Evolutionary conservation across 2,797 vertebrate species (phyloP), one percentile per base, ranked within the genome.

Genomic region (Bradypus variegatus): DNA sequence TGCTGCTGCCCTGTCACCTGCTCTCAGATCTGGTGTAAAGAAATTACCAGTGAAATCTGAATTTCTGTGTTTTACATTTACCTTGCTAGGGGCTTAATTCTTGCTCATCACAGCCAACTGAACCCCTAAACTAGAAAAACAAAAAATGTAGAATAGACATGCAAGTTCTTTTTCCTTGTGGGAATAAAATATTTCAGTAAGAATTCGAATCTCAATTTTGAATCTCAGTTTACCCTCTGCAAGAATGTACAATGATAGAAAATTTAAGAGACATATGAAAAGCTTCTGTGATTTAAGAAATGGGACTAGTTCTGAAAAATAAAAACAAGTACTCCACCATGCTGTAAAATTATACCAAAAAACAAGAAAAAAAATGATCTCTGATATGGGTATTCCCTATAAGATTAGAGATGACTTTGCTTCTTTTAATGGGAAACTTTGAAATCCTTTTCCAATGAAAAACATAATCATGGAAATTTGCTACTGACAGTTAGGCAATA

Each of bases 401-500:
- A 73, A 86, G 23, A 62, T 78, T 82, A 53, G 82, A 64, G 5
- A 55, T 55, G 19, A 19, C 55, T 58, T 86, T 81, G 55, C 27
- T 72, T 81, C 65, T 58, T 64, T 93, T 55, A 38, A 72, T 89
- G 72, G 53, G 64, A 90, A 90, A 38, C 3, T 11, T 45, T 25
- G 29, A 50, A 70, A 86, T 88, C 64, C 33, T 36, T 91, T 67
- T 65, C 58, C 64, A 5, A 33, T 31, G 62, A 62, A 36, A 77
- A 88, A 36, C 2, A 84, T 15, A 36, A 64, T 31, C 12, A 6
- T 18, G 50, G 83, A 55, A 50, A 25, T 79, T 75, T 69, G 13
- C 50, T 53, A 38, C 38, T 21, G 58, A 31, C 29, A 23, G 27
- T 27, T 53, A 55, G 21, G 36, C 41, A 64, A 55, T 11, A 29